phyloP scores from a whole-genome alignment of 2,797 vertebrate genomes.

The Anabacerthia variegaticeps region DNA sequence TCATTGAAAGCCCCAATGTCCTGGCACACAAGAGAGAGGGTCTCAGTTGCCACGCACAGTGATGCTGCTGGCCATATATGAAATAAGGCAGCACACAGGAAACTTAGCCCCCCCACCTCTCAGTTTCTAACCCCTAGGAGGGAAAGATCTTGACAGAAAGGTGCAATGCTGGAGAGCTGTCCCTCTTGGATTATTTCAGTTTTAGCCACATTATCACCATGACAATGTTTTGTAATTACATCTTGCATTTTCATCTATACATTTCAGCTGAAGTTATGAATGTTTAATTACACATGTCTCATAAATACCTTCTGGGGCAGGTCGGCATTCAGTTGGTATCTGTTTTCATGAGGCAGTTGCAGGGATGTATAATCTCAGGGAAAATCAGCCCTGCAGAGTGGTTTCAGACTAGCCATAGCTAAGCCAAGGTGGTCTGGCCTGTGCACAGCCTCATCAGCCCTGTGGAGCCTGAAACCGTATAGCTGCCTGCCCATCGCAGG shows the following conservation, averaged over 20 bases:
- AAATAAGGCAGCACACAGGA: background rate
- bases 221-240: background rate
- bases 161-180: background rate
- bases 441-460: background rate
- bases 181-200: background rate
- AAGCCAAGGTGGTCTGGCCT: background rate
- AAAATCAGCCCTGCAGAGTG: background rate
- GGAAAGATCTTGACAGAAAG: background rate
- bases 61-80: background rate
- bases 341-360: background rate
- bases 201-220: background rate
- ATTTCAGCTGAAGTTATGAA: slow-evolving; percentile 22
- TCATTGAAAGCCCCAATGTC: background rate
- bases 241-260: background rate
- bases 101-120: background rate
- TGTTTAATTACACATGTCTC: slow-evolving; percentile 7
- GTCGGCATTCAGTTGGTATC: background rate
- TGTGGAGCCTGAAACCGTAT: background rate
- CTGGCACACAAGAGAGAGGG: background rate
- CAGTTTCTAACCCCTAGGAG: background rate
- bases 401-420: background rate
- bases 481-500: background rate
- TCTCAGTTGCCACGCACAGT: fast-evolving
- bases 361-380: background rate
- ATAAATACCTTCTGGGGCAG: background rate